Conservation (phyloP, 2,113 vertebrate species). For the Tautogolabrus adspersus region DNA sequence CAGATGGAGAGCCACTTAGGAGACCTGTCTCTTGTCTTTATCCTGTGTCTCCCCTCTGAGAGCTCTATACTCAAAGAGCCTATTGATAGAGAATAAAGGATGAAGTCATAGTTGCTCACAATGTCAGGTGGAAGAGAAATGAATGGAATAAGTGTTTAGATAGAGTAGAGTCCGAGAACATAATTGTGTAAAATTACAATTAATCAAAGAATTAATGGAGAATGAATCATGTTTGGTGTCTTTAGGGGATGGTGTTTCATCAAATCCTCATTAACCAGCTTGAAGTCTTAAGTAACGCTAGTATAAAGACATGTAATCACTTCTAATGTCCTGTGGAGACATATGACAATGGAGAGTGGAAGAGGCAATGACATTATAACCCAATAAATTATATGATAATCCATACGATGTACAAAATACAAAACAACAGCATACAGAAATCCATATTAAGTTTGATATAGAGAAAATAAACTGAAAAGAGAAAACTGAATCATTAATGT, state of each 20-base stretch:
- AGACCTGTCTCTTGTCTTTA: conserved; percentile 65
- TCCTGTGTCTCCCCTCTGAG: conserved; percentile 48
- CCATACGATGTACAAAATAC: conserved; percentile 1
- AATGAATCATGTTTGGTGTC: conserved; percentile 28
- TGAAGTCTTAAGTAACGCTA: conserved; percentile 18
- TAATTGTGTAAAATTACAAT: conserved; percentile 49
- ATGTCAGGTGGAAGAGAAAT: conserved; percentile 59
- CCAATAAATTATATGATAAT: background rate
- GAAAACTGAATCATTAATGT: conserved; percentile 31
- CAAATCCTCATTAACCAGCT: conserved; percentile 29
- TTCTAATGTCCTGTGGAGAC: conserved; percentile 10
- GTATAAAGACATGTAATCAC: conserved; percentile 27
- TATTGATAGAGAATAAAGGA: conserved; percentile 68
- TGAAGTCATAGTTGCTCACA: conserved; percentile 56
- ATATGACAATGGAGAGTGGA: background rate
- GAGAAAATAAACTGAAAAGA: conserved; percentile 2
- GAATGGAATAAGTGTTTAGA: conserved; percentile 27
- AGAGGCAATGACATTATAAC: background rate
- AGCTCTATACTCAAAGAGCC: conserved; percentile 43
- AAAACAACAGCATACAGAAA: background rate
- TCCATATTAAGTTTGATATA: conserved; percentile 17
- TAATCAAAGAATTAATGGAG: conserved; percentile 44
- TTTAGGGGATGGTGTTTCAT: conserved; percentile 25
- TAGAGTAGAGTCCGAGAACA: conserved; percentile 36
- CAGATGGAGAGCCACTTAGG: conserved; percentile 74